phyloP scores from a whole-genome alignment of 2,113 vertebrate species.

The Pteropus alecto region DNA sequence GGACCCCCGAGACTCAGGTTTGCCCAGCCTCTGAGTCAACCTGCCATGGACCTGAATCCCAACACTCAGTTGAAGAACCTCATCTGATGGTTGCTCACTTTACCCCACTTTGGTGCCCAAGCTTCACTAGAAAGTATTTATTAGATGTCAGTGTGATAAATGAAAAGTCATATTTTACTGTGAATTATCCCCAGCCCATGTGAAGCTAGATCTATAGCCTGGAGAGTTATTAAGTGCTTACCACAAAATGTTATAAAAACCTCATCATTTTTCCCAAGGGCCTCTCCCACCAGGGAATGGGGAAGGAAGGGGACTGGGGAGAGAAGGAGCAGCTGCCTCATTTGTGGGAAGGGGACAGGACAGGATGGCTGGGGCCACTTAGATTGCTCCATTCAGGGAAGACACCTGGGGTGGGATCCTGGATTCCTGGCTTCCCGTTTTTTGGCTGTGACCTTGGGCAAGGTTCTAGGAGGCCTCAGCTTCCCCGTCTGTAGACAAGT shows the following conservation, averaged over 20 bases:
- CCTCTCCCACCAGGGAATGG: constrained; percentile 44
- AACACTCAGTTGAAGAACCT: neutral
- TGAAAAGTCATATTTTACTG: constrained; percentile 85
- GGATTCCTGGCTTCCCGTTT: neutral
- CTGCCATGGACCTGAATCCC: neutral
- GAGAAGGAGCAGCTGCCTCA: neutral
- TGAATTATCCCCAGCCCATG: constrained; percentile 83
- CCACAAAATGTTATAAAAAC: constrained; percentile 82
- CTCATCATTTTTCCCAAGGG: constrained; percentile 78
- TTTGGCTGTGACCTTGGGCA: neutral
- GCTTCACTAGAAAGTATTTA: constrained; percentile 83
- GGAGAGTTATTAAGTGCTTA: constrained; percentile 86
- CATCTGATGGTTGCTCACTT: neutral
- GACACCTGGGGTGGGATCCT: neutral
- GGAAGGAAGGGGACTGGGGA: neutral
- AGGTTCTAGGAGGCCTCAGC: neutral
- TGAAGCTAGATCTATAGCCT: constrained; percentile 82
- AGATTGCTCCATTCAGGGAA: neutral
- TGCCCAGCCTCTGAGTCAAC: neutral
- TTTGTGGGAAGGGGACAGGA: neutral
- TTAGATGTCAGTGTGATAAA: constrained; percentile 84
- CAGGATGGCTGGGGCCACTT: no score
- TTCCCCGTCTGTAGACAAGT: neutral
- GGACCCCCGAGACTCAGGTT: neutral
- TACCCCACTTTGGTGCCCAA: constrained; percentile 28